These are phyloP conservation scores for Aythya fuligula DNA, from an alignment of 2,797 vertebrate species.

Conservation along the genomic window DNA sequence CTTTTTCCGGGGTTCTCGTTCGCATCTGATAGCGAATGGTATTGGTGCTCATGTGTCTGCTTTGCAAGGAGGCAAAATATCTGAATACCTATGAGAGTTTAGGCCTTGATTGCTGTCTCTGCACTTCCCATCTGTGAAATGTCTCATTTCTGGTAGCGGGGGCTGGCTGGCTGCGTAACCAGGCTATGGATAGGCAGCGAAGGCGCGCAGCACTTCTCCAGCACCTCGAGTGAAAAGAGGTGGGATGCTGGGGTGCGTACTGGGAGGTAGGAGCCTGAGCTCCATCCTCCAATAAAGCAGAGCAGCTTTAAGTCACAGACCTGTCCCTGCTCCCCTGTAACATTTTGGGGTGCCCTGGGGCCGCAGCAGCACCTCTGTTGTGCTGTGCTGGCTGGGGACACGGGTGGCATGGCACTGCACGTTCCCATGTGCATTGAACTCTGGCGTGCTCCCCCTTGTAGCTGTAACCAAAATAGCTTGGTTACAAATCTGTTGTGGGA, in stretches of 20 bases:
- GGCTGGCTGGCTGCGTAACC: neutral
- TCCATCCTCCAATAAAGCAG: neutral
- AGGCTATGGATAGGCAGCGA: neutral
- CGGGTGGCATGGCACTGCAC: fast-evolving
- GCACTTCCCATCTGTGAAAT: neutral
- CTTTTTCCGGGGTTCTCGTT: neutral
- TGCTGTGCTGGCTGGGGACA: neutral
- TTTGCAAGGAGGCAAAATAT: neutral
- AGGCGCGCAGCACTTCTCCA: neutral
- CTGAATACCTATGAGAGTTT: neutral
- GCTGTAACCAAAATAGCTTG: neutral
- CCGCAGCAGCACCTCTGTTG: neutral
- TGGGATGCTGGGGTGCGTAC: neutral
- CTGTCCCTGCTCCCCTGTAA: neutral
- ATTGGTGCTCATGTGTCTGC: neutral
- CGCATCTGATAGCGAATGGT: neutral
- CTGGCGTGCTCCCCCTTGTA: neutral
- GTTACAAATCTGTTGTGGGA: neutral
- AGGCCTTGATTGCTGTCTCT: neutral
- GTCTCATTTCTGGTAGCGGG: neutral
- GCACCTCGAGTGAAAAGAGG: neutral
- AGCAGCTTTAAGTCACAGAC: neutral
- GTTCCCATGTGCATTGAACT: neutral
- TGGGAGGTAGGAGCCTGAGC: neutral
- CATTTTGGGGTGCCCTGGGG: neutral